Evolutionary conservation across 2,888 invertebrate species (phyloP), one percentile per base, ranked within the genome.

Genomic region (Plagodis dolabraria): DNA sequence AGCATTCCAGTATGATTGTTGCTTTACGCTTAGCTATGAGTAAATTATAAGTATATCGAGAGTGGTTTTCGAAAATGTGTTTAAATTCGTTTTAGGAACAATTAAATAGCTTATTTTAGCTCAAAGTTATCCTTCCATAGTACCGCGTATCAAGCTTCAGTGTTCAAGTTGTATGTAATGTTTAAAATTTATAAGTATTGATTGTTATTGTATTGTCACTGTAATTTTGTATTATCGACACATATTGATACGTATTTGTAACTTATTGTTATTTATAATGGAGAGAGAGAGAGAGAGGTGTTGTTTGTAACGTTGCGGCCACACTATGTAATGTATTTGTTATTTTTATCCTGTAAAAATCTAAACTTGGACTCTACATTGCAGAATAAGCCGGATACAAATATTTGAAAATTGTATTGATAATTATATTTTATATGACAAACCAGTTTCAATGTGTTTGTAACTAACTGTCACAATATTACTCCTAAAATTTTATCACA

Each of bases 91-190:
- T 44, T 59, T 57, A 55, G 50, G 46, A 55, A 43, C 44, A 47
- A 60, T 49, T 48, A 57, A 40, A 50, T 56, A 36, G 34, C 62
- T 58, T 54, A 47, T 64, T 70, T 66, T 66, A 74, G 76, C 70
- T 79, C 73, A 72, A 74, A 60, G 33, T 62, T 71, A 63, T 71
- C 72, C 77, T 76, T 75, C 76, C 76, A 69, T 60, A 48, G 67
- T n/a, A 54, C 46, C 51, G 55, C 47, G 52, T 47, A 46, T 43
- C 33, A 51, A 57, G 68, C 71, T 71, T 70, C 53, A 50, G 52
- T 68, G 64, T 72, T 64, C 59, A 45, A 59, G 22, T 57, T 50
- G 54, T 50, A 47, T 50, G 54, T 50, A 47, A 51, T 50, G 22
- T 56, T 34, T 54, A 12, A 36, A 47, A 22, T 33, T 8, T 48